Conservation (phyloP, 2,113 vertebrate species). For the Callospermophilus lateralis region DNA sequence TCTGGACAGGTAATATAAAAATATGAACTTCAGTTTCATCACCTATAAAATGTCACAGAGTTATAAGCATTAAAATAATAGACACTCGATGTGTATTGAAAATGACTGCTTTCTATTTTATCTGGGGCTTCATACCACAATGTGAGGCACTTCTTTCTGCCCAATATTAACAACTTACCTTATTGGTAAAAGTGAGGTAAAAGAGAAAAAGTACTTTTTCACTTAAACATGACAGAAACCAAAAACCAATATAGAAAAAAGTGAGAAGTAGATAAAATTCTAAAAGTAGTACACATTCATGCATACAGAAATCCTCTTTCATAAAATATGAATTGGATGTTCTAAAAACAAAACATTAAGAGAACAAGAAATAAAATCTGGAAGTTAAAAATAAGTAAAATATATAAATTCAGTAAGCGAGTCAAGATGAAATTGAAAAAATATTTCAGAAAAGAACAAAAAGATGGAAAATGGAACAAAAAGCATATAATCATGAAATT, state of each 20-base stretch:
- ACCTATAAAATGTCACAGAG: not conserved
- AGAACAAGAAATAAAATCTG: slow-evolving; percentile 22
- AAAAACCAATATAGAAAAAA: slow-evolving; percentile 31
- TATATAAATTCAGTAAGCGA: not conserved
- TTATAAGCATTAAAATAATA: not conserved
- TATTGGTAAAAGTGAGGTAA: not conserved
- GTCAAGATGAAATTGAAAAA: slow-evolving; percentile 34
- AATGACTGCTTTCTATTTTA: slow-evolving; percentile 14
- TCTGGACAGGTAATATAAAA: not conserved
- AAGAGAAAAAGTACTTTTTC: not conserved
- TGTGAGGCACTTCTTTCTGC: not conserved
- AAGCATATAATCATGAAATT: slow-evolving; percentile 28
- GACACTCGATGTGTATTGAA: not conserved
- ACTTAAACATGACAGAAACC: slow-evolving; percentile 4
- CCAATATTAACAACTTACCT: not conserved
- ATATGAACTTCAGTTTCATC: not conserved
- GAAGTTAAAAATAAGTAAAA: slow-evolving; percentile 35
- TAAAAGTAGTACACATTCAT: not conserved
- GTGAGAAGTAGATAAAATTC: not conserved
- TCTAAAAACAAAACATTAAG: not conserved
- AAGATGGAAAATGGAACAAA: not conserved
- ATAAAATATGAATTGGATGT: slow-evolving; percentile 34
- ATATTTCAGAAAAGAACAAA: slow-evolving; percentile 17
- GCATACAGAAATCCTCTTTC: not conserved
- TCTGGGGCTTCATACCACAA: not conserved